Evolutionary conservation across 1,140 invertebrate genomes (phyloP), one percentile per base, ranked within the genome.

Genomic region (Maconellicoccus hirsutus): DNA sequence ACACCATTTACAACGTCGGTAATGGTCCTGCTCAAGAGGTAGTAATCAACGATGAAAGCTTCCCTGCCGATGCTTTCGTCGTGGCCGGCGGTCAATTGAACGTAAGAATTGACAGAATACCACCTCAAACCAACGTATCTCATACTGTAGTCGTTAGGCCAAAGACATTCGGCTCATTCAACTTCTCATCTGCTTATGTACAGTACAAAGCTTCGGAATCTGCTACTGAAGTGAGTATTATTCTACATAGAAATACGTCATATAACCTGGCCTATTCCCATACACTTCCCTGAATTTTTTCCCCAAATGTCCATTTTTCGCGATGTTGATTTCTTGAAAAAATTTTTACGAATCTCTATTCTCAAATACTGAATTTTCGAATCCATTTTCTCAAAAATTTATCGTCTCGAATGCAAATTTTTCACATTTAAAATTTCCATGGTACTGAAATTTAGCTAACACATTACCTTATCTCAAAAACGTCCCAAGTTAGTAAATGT

Each of bases 181-280:
- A 99, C 79, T 98, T 99, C 79, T 95, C 95, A 16, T 89, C 94
- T 71, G 96, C 96, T 74, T 89, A 96, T 81, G 86, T 98, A 63
- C 88, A 87, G 22, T 99, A 99, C 81, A 89, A 87, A 75, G 81
- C 87, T 26, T 87, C 86, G 74, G 95, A 92, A 81, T 87, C 91
- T 77, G 83, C 86, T 39, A 80, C 84, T 74, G 84, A 87, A 78
- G 88, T 52, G n/a, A 52, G 42, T 52, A 8, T 52, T 52, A 12
- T 70, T 70, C 70, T 16, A 23, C 10, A 26, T 6, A 71, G 7
- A 14, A 70, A 1, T 70, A 59, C 29, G 70, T 71, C 59, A 69
- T n/a, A n/a, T n/a, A n/a, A n/a, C n/a, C n/a, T n/a, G n/a, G 23
- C 14, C 1, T n/a, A 59, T 73, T 29, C 25, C 42, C 2, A 12